Evolutionary conservation across 2,113 vertebrate genomes (phyloP).

Genomic region (Speoplatyrhinus poulsoni): DNA sequence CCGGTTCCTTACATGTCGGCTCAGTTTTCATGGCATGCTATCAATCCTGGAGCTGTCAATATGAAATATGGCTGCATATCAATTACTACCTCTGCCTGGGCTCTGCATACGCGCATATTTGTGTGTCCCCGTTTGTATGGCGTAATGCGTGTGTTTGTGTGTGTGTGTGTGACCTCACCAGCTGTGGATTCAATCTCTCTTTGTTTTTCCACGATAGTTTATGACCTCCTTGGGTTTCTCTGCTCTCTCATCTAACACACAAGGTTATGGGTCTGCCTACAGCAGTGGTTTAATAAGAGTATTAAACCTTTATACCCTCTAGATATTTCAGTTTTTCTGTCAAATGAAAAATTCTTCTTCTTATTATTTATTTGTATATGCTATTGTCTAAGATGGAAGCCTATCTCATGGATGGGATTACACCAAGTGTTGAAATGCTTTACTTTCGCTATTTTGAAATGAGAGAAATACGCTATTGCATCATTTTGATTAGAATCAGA

Average conservation of each 20-base stretch:
- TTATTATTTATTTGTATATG: background rate
- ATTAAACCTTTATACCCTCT: background rate
- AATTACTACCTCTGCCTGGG: conserved; percentile 25
- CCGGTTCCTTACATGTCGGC: conserved; percentile 16
- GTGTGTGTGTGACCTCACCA: conserved; percentile 3
- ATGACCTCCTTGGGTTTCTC: conserved; percentile 3
- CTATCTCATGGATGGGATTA: no score
- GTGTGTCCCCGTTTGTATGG: background rate
- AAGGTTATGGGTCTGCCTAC: conserved; percentile 12
- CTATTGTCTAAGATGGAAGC: background rate
- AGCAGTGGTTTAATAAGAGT: background rate
- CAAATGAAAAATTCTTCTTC: background rate
- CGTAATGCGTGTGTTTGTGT: background rate
- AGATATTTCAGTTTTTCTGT: background rate
- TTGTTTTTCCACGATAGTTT: background rate
- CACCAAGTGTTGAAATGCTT: no score
- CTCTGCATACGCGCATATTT: conserved; percentile 8
- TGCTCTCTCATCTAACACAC: background rate
- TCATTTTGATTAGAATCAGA: no score
- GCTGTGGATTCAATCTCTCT: conserved; percentile 22
- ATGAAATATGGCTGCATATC: conserved; percentile 38
- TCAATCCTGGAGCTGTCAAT: conserved; percentile 23
- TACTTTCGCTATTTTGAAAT: no score
- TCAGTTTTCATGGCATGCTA: conserved; percentile 22
- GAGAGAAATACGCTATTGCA: no score